These are phyloP conservation scores for Parapsyche elsis DNA, from an alignment of 1,140 invertebrate species.

Conservation along the genomic window DNA sequence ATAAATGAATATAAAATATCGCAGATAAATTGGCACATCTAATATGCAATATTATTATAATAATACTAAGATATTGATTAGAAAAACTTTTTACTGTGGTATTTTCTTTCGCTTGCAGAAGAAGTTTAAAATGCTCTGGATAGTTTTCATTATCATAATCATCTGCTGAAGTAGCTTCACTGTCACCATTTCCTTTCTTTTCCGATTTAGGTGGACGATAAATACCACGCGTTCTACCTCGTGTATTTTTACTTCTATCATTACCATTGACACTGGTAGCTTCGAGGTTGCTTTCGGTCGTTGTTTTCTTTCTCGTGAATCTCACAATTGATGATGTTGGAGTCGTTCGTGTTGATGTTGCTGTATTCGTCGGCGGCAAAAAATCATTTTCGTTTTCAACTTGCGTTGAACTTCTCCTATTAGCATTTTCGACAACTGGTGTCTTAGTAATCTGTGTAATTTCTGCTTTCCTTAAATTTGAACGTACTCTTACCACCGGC, in stretches of 20 bases:
- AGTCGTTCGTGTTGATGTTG: neutral
- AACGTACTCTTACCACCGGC: neutral
- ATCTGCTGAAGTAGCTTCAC: constrained; percentile 15
- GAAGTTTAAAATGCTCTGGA: constrained; percentile 53
- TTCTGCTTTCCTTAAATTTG: constrained; percentile 21
- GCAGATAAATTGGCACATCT: too few relatives aligned
- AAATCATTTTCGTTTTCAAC: constrained; percentile 4
- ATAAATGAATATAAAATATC: neutral
- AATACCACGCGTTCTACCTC: constrained; percentile 37
- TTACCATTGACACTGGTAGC: constrained; percentile 24
- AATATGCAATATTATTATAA: too few relatives aligned
- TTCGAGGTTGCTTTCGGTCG: constrained; percentile 11
- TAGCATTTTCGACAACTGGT: constrained; percentile 16
- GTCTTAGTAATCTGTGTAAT: neutral
- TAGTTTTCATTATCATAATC: constrained; percentile 54
- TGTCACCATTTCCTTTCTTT: constrained; percentile 19
- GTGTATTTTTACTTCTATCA: neutral
- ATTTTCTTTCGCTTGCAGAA: constrained; percentile 51
- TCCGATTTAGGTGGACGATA: constrained; percentile 30
- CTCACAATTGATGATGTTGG: constrained; percentile 13
- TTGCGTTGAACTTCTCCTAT: constrained; percentile 38
- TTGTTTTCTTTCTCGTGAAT: constrained; percentile 43
- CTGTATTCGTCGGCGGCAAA: neutral
- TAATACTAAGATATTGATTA: too few relatives aligned
- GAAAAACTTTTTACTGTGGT: constrained; percentile 35